Percentiles rank a stretch among this genome's conserved stretches.
phyloP scores from a whole-genome alignment of 2,113 vertebrate species.

The Notothenia coriiceps region DNA sequence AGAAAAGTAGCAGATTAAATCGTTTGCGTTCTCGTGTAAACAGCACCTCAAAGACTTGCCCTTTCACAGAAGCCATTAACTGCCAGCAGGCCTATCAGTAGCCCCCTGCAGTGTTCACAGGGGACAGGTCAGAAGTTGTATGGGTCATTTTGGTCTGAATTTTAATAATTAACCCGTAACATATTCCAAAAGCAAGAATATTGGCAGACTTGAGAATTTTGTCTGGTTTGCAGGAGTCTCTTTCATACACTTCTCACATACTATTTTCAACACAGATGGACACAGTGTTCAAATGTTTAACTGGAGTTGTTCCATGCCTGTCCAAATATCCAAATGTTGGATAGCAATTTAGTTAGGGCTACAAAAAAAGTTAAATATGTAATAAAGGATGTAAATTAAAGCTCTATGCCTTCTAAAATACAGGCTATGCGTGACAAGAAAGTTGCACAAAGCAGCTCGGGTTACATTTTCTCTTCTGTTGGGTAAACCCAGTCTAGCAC shows the following conservation, averaged over 20 bases:
- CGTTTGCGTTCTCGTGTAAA: no score
- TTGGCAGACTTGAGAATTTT: no score
- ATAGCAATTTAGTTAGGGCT: background rate
- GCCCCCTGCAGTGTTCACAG: background rate
- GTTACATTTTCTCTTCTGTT: constrained; percentile 29
- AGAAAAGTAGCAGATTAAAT: no score
- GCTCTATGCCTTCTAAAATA: background rate
- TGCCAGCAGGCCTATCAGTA: constrained; percentile 2
- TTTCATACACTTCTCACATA: background rate
- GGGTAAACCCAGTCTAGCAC: constrained; percentile 18
- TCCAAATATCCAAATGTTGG: background rate
- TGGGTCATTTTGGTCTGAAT: background rate
- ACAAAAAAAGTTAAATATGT: background rate
- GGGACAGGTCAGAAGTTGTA: background rate
- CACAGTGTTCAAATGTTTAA: background rate
- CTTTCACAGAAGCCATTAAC: background rate
- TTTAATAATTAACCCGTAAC: background rate
- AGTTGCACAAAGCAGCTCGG: background rate
- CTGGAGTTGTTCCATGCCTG: background rate
- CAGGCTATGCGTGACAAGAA: background rate
- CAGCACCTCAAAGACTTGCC: background rate
- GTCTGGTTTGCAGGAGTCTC: background rate
- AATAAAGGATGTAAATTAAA: background rate
- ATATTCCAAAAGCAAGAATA: background rate
- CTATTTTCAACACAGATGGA: background rate